Percentiles rank a stretch among this genome's conserved stretches.
These are phyloP conservation scores for Oreochromis niloticus DNA, from an alignment of 2,113 vertebrate genomes.

Conservation along the genomic window DNA sequence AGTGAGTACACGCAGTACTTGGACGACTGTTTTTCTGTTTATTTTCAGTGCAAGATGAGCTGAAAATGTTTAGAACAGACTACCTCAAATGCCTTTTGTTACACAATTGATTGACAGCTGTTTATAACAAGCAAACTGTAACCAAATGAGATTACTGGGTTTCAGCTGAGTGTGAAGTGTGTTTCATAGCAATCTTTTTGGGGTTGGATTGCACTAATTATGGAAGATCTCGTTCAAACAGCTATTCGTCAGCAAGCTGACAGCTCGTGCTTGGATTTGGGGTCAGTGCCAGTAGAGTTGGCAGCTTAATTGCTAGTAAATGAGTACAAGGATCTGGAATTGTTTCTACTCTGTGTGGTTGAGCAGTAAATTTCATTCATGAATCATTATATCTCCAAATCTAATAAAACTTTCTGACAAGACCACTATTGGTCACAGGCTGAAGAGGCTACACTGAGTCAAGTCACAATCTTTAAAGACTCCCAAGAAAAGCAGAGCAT, in stretches of 20 bases:
- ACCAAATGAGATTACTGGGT: slow-evolving; percentile 26
- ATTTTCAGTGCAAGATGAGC: slow-evolving; percentile 23
- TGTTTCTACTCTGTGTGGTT: background rate
- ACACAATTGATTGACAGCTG: slow-evolving; percentile 20
- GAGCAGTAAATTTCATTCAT: slow-evolving; percentile 20
- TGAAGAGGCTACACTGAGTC: background rate
- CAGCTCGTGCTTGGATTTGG: background rate
- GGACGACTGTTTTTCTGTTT: background rate
- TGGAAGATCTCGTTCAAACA: slow-evolving; percentile 38
- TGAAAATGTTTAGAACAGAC: slow-evolving; percentile 21
- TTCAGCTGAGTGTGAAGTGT: slow-evolving; percentile 23
- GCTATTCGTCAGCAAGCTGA: slow-evolving; percentile 22
- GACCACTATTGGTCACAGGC: slow-evolving; percentile 11
- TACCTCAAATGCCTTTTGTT: slow-evolving; percentile 19
- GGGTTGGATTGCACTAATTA: slow-evolving; percentile 26
- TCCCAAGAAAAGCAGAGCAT: background rate
- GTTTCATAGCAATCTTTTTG: slow-evolving; percentile 6
- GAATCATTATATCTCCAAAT: slow-evolving; percentile 1
- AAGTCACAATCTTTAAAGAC: background rate
- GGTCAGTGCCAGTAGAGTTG: background rate
- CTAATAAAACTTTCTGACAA: slow-evolving; percentile 12
- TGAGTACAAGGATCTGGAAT: slow-evolving; percentile 12
- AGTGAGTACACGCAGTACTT: background rate
- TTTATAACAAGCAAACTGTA: slow-evolving; percentile 25
- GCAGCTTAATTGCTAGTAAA: slow-evolving; percentile 29